phyloP scores from a whole-genome alignment of 2,797 vertebrate genomes.

The Cuculus canorus region DNA sequence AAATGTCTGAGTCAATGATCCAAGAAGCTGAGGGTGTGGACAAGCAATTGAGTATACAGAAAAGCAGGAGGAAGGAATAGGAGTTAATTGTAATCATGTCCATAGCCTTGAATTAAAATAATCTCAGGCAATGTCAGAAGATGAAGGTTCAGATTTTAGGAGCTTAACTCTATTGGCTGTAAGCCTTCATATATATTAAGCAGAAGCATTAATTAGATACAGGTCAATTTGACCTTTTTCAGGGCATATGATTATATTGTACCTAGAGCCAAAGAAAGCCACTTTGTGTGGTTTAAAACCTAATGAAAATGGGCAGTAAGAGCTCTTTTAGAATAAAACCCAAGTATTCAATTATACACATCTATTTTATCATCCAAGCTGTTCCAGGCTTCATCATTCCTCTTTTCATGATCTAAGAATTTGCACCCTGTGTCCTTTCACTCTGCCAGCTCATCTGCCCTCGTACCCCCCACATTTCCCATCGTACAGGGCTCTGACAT shows the following conservation, averaged over 20 bases:
- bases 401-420: neutral
- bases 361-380: neutral
- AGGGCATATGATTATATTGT: neutral
- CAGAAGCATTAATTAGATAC: neutral
- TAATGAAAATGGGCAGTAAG: neutral
- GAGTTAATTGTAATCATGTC: neutral
- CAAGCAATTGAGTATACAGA: neutral
- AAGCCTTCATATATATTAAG: neutral
- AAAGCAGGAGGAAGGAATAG: neutral
- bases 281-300: neutral
- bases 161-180: neutral
- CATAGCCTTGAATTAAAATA: neutral
- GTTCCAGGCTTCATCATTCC: neutral
- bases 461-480: neutral
- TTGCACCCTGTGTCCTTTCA: neutral
- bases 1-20: conserved; percentile 24
- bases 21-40: conserved; percentile 19
- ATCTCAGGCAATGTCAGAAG: conserved; percentile 7
- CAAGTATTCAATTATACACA: neutral
- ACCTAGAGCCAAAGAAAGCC: neutral
- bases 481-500: rapidly evolving
- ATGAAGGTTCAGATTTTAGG: conserved; percentile 8
- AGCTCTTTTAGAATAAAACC: neutral
- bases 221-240: neutral
- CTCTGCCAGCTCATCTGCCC: neutral